These are phyloP conservation scores for Megastigmus dorsalis DNA, from an alignment of 2,888 invertebrate genomes.

Conservation along the genomic window DNA sequence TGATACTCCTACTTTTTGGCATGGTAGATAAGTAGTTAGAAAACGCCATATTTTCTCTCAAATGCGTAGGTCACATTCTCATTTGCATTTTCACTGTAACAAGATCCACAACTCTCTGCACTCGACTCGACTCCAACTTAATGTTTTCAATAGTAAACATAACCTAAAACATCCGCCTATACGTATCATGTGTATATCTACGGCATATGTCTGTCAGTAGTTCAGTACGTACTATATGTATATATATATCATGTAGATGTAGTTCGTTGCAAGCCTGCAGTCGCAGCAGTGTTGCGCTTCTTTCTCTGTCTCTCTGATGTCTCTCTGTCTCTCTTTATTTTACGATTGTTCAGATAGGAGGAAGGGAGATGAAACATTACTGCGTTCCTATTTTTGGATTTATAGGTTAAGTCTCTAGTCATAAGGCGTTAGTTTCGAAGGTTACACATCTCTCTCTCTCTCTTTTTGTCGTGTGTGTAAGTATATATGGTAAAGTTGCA, in stretches of 20 bases:
- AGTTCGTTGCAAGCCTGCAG: background rate
- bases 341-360: background rate
- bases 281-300: background rate
- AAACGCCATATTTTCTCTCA: slow-evolving; percentile 27
- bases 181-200: slow-evolving; percentile 6
- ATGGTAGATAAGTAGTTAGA: background rate
- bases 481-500: background rate
- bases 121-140: too few species aligned
- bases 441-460: background rate
- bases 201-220: too few species aligned
- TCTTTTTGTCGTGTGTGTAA: background rate
- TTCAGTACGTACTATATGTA: background rate
- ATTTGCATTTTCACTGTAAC: background rate
- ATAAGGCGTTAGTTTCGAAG: slow-evolving; percentile 23
- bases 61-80: slow-evolving; percentile 4
- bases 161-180: slow-evolving; percentile 32
- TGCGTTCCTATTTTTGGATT: slow-evolving; percentile 30
- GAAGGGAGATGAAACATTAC: background rate
- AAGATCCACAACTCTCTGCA: background rate
- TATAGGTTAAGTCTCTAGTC: slow-evolving; percentile 47
- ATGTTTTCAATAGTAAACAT: slow-evolving; percentile 50
- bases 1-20: background rate
- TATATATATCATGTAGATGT: background rate
- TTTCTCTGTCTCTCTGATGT: background rate
- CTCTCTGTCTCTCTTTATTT: background rate